Evolutionary conservation across 2,113 vertebrate genomes (phyloP).

Genomic region (Australoheros scitulus): DNA sequence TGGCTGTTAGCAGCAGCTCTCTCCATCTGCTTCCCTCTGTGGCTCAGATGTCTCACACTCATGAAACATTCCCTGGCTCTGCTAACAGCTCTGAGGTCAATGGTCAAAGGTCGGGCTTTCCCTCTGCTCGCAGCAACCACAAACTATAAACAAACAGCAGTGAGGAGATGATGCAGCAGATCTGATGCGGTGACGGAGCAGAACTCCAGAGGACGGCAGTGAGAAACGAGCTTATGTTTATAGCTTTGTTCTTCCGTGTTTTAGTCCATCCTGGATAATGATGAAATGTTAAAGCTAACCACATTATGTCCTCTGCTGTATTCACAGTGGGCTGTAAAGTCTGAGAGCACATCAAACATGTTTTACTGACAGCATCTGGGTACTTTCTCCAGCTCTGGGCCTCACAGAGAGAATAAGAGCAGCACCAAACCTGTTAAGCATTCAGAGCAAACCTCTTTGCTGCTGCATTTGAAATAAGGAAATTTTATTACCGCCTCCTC

Average conservation of each 20-base stretch:
- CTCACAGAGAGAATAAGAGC: constrained; percentile 1
- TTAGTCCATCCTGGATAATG: too few species aligned
- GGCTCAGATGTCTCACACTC: constrained; percentile 25
- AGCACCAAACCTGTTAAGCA: neutral
- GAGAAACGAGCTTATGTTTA: too few species aligned
- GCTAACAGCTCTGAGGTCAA: constrained; percentile 10
- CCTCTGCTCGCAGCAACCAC: constrained; percentile 1
- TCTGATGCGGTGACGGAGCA: neutral
- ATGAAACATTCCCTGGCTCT: constrained; percentile 40
- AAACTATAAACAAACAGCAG: constrained; percentile 8
- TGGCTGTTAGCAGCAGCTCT: constrained; percentile 4
- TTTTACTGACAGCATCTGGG: neutral
- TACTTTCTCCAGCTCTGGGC: neutral
- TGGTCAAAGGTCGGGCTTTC: constrained; percentile 32
- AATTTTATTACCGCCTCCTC: neutral
- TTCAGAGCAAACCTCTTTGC: neutral
- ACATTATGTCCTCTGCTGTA: neutral
- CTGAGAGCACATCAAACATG: neutral
- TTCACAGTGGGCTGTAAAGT: too few species aligned
- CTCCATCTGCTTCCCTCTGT: neutral
- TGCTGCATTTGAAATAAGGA: neutral
- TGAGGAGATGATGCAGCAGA: neutral
- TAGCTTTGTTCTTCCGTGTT: neutral
- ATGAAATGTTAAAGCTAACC: neutral
- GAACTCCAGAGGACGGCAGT: too few species aligned